Base-by-base conservation (phyloP, 2,797 vertebrate genomes). In the Fistularia tabacaria region DNA sequence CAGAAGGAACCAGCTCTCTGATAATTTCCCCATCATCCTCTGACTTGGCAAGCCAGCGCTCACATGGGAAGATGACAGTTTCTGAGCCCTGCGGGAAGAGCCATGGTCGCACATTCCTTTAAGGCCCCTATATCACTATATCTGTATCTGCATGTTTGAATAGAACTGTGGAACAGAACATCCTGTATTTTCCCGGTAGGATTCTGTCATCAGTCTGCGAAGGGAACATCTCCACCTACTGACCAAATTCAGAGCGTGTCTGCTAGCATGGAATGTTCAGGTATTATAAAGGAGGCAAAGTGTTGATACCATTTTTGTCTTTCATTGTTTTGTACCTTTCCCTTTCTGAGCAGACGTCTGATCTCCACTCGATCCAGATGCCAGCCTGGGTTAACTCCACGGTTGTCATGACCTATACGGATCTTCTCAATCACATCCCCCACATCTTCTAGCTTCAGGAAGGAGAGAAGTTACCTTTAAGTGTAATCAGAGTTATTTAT, bases 361-460 rank as follows among this genome's bases (percentile, higher is more conserved):
- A 99, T 91, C 2, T 94, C 91, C 69, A 98, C 94, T 0, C 88
- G 84, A 80, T 97, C 92, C 75, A 98, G 85, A 70, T 98, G 95
- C 97, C 97, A 99, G 1, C 97, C 97, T 0, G 95, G 89, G 60
- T 96, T 95, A 14, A 98, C 42, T 1, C 97, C 97, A 0, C 88
- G 87, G 9, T 92, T 93, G 0, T 92, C 90, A 7, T 98, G 96
- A 14, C 94, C 95, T 6, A 99, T 93, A 1, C 97, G 94, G 9
- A 98, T 95, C 85, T 99, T 99, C 77, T 99, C 96, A 54, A 97
- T 93, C 38, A 96, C 80, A 47, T 98, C 95, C 15, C 96, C 95
- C 1, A 98, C 87, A 0, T 97, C 96, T 76, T 96, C 93, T 44
- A 99, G 79, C 97, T 98, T 72, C 10, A 76, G 46, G 7, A 65